phyloP scores from a whole-genome alignment of 1,140 invertebrate species.

The Mamestra configurata region DNA sequence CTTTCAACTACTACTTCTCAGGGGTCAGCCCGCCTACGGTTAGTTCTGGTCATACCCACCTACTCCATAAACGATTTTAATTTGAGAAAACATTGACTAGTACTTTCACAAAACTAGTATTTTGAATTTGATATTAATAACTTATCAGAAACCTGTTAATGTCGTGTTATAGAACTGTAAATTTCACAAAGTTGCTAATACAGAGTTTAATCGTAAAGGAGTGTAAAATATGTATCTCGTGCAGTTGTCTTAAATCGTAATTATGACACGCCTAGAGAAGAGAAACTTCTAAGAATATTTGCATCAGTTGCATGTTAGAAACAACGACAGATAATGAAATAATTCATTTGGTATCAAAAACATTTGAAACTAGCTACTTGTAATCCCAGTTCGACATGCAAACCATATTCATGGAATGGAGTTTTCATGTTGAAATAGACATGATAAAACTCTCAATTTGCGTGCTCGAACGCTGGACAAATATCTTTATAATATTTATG shows the following conservation, averaged over 20 bases:
- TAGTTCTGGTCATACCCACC: conserved; percentile 11
- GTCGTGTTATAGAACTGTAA: conserved; percentile 5
- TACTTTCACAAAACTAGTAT: conserved; percentile 41
- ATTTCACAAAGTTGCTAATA: conserved; percentile 36
- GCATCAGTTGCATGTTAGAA: background rate
- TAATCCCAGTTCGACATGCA: background rate
- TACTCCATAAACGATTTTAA: conserved; percentile 41
- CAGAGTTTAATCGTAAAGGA: background rate
- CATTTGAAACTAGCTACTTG: background rate
- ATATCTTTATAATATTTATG: too few species aligned
- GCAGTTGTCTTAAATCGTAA: conserved; percentile 33
- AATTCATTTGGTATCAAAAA: background rate
- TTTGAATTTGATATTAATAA: conserved; percentile 23
- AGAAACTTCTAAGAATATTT: background rate
- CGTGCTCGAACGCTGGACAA: too few species aligned
- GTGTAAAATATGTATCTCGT: conserved; percentile 38
- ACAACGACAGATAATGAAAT: background rate
- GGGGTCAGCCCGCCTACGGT: conserved; percentile 7
- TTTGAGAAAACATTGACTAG: conserved; percentile 29
- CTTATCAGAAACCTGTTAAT: conserved; percentile 38
- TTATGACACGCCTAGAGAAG: conserved; percentile 16
- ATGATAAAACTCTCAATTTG: too few species aligned
- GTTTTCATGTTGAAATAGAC: background rate
- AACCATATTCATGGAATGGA: background rate
- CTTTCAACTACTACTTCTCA: conserved; percentile 47